Base-by-base conservation (phyloP, 2,797 vertebrate species). In the Cuniculus paca region DNA sequence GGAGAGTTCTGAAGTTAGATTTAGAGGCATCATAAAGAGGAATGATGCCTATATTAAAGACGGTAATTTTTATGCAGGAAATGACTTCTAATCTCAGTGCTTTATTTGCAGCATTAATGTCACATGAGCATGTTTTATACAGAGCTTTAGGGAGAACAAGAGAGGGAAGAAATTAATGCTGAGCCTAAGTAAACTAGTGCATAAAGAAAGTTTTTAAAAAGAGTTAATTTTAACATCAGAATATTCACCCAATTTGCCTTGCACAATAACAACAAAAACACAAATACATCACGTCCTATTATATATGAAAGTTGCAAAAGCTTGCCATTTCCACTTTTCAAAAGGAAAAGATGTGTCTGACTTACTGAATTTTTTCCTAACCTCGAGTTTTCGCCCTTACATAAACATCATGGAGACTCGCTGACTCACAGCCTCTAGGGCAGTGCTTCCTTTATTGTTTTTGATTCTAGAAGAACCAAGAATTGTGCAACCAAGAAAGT, bases 361-460 rank as follows among this genome's bases (percentile, higher is more conserved):
- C 52, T 89, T 88, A 89, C 78, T 95, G 79, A 70, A 39, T 72
- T 94, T 80, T 78, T 75, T 56, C 60, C 88, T 85, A 95, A 77
- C 74, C 82, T 85, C n/a, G 74, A 83, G 63, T 78, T 91, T 96
- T 95, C 65, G 36, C 61, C 82, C 95, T 95, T 78, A 89, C 96
- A 68, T 75, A 94, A 93, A 68, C 14, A 52, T 82, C 34, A 61
- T 42, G 22, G 88, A 79, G 72, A 94, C 6, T 63, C 63, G 88
- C 70, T 96, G 90, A 96, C 86, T 96, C 92, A 91, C 94, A 94
- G 87, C 13, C 16, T 48, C 28, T 7, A 56, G 56, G 31, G 34
- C 17, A 28, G 16, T 10, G 54, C 58, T 87, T 87, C 54, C 50
- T 8, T 78, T 94, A 72, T 26, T 74, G n/a, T 74, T 68, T 36